A percentile compares a stretch with the other conserved stretches of the same genome.
Conservation (phyloP, 1,140 invertebrate genomes). For the Drosophila ananassae region DNA sequence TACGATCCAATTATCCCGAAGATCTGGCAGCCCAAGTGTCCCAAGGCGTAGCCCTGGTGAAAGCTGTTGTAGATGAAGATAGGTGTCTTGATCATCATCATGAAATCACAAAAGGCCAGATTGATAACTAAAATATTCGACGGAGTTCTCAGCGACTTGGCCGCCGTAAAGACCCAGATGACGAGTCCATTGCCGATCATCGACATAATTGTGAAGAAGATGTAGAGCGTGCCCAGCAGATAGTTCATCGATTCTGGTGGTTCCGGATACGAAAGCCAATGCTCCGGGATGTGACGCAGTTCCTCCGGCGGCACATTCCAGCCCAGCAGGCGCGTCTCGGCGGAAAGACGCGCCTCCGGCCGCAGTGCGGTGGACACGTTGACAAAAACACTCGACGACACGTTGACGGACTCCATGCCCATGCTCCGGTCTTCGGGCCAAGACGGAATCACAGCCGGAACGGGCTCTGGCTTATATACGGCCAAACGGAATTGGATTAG, state of each 20-base stretch:
- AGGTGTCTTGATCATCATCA: conserved; percentile 95
- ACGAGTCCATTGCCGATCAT: conserved; percentile 94
- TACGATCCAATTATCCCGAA: conserved; percentile 91
- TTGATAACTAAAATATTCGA: conserved; percentile 96
- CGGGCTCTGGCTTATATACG: conserved; percentile 49
- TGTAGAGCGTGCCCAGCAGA: conserved; percentile 92
- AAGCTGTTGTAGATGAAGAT: conserved; percentile 88
- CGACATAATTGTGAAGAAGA: conserved; percentile 90
- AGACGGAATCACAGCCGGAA: conserved; percentile 61
- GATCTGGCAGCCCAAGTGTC: conserved; percentile 90
- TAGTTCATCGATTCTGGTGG: conserved; percentile 93
- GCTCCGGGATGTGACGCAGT: conserved; percentile 90
- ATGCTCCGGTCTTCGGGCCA: conserved; percentile 59
- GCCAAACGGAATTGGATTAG: conserved; percentile 61
- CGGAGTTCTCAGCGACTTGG: conserved; percentile 93
- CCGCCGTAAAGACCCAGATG: conserved; percentile 92
- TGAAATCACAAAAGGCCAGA: conserved; percentile 93
- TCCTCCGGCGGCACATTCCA: conserved; percentile 92
- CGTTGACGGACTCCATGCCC: conserved; percentile 66
- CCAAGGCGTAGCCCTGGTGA: conserved; percentile 90
- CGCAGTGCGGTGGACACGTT: conserved; percentile 70
- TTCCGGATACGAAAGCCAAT: conserved; percentile 92
- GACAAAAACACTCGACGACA: conserved; percentile 38
- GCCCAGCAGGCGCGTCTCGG: conserved; percentile 86
- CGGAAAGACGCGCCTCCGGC: conserved; percentile 63